Evolutionary conservation across 1,140 invertebrate species (phyloP).

Genomic region (Heliconius hermathena): DNA sequence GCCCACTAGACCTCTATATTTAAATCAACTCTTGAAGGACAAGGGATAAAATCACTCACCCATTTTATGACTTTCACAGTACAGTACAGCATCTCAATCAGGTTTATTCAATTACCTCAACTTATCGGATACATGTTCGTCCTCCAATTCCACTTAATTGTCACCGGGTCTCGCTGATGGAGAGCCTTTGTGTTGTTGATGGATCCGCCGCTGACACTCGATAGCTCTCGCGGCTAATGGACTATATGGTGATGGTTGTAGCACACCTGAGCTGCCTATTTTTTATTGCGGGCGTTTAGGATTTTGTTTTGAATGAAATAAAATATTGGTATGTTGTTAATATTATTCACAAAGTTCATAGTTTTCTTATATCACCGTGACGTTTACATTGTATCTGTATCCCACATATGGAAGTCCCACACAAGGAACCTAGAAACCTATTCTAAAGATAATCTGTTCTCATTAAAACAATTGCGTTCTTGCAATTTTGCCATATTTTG

Average conservation of each 20-base stretch:
- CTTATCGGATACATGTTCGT: conserved; percentile 9
- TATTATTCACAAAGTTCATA: no score
- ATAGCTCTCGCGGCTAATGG: conserved; percentile 36
- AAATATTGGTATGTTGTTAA: neutral
- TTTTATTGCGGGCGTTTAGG: neutral
- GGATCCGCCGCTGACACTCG: conserved; percentile 33
- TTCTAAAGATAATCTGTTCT: no score
- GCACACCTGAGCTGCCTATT: conserved; percentile 33
- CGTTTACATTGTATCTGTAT: no score
- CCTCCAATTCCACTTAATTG: conserved; percentile 28
- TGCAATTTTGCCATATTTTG: no score
- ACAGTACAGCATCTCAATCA: conserved; percentile 3
- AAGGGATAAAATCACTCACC: neutral
- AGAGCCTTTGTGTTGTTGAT: conserved; percentile 36
- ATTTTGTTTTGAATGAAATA: neutral
- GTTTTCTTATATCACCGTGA: neutral
- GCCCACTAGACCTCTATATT: neutral
- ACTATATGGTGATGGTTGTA: conserved; percentile 32
- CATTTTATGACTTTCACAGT: neutral
- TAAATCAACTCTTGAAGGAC: neutral
- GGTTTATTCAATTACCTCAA: neutral
- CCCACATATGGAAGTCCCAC: no score
- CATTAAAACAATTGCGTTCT: no score
- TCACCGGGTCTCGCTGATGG: conserved; percentile 32
- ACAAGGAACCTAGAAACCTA: no score